These are phyloP conservation scores for Ceratoteleas bidentatus DNA, from an alignment of 1,140 invertebrate species.

Conservation along the genomic window DNA sequence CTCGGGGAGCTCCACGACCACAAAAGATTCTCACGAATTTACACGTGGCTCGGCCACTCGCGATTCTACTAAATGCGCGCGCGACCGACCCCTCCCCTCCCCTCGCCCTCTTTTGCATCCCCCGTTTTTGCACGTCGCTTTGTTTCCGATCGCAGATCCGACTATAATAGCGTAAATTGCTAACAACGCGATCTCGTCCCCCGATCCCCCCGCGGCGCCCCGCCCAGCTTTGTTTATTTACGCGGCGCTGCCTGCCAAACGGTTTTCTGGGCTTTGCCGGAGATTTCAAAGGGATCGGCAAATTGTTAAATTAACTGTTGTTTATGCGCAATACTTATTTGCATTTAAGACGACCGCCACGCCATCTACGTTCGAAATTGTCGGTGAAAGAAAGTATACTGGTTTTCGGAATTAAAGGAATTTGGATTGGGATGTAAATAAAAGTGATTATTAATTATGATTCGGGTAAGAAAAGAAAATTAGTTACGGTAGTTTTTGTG, in stretches of 20 bases:
- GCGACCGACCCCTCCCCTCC: conserved; percentile 10
- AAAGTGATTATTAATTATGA: too few relatives aligned
- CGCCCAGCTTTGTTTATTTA: conserved; percentile 8
- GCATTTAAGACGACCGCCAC: too few relatives aligned
- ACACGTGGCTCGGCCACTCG: conserved; percentile 68
- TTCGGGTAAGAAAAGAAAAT: too few relatives aligned
- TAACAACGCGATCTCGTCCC: conserved; percentile 27
- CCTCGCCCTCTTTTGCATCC: conserved; percentile 52
- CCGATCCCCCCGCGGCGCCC: not conserved
- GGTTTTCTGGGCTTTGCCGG: not conserved
- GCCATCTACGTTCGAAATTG: too few relatives aligned
- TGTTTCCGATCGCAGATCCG: conserved; percentile 44
- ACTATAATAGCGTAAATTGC: conserved; percentile 48
- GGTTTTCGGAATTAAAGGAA: too few relatives aligned
- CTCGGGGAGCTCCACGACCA: conserved; percentile 72
- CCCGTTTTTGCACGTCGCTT: conserved; percentile 49
- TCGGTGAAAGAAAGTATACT: too few relatives aligned
- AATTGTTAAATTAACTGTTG: not conserved
- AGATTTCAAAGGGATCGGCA: not conserved
- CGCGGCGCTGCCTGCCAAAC: not conserved
- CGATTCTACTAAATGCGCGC: conserved; percentile 63
- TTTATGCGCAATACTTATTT: too few relatives aligned
- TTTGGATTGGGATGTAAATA: too few relatives aligned
- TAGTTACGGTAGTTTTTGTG: too few relatives aligned
- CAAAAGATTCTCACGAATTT: conserved; percentile 78